Conservation (phyloP, 2,888 invertebrate genomes). For the Patella depressa region DNA sequence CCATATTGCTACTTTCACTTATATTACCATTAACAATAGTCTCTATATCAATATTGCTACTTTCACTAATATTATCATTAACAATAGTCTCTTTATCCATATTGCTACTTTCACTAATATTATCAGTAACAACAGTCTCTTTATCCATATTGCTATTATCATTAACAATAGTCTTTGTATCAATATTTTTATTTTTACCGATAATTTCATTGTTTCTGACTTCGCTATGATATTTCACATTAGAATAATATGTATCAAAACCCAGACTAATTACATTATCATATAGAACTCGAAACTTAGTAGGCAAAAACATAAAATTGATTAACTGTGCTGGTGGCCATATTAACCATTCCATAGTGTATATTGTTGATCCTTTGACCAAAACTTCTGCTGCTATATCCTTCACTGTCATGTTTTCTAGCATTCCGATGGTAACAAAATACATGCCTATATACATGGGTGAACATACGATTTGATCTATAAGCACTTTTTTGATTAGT, state of each 20-base stretch:
- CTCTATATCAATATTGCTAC: too few relatives aligned
- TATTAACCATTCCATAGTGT: conserved; percentile 89
- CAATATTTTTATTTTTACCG: too few relatives aligned
- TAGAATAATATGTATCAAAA: conserved; percentile 66
- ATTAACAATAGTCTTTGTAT: too few relatives aligned
- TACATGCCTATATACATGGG: conserved; percentile 85
- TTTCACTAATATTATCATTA: too few relatives aligned
- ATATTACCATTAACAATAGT: too few relatives aligned
- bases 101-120: too few relatives aligned
- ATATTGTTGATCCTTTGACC: conserved; percentile 82
- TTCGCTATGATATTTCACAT: conserved; percentile 52
- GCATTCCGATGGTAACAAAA: conserved; percentile 81
- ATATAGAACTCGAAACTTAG: conserved; percentile 86
- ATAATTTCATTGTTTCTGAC: too few relatives aligned
- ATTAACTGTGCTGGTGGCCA: conserved; percentile 94
- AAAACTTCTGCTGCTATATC: conserved; percentile 43
- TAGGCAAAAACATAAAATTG: conserved; percentile 91
- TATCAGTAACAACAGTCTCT: too few relatives aligned
- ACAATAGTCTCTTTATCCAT: too few relatives aligned
- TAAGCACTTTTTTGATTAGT: conserved; percentile 80
- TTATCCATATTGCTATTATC: too few relatives aligned
- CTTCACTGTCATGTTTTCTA: conserved; percentile 74
- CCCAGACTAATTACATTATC: conserved; percentile 64
- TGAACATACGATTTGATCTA: conserved; percentile 88
- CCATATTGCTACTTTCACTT: too few relatives aligned